phyloP scores from a whole-genome alignment of 2,113 vertebrate genomes.

The Planiliza haematocheilus region DNA sequence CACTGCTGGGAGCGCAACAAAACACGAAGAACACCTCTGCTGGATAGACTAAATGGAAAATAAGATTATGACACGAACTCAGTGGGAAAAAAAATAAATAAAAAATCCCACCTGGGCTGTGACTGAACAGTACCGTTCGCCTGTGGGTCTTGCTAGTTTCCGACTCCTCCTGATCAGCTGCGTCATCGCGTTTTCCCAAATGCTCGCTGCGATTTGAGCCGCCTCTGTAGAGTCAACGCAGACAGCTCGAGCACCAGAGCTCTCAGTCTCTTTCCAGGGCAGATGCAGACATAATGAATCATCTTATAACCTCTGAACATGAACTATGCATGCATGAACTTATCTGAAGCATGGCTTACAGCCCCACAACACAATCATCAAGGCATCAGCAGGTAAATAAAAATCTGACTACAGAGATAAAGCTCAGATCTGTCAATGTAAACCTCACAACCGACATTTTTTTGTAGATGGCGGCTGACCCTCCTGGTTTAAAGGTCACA shows the following conservation, averaged over 20 bases:
- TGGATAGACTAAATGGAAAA: constrained; percentile 30
- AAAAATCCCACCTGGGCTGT: constrained; percentile 17
- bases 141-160: constrained; percentile 28
- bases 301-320: constrained; percentile 30
- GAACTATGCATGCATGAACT: constrained; percentile 70
- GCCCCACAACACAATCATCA: constrained; percentile 18
- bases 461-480: constrained; percentile 1
- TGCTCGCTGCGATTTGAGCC: constrained; percentile 3
- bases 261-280: constrained; percentile 8
- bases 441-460: constrained; percentile 16
- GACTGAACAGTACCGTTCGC: constrained; percentile 18
- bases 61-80: constrained; percentile 23
- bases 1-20: constrained; percentile 7
- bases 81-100: constrained; percentile 2
- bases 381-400: constrained; percentile 16
- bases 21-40: constrained; percentile 29
- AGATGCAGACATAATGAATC: constrained; percentile 26
- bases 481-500: constrained; percentile 29
- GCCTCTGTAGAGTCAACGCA: constrained; percentile 16
- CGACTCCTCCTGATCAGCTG: neutral
- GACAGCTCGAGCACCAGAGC: constrained; percentile 16
- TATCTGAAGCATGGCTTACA: constrained; percentile 58
- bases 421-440: constrained; percentile 24
- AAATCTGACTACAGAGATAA: constrained; percentile 26
- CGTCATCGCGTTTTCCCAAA: neutral